phyloP scores from a whole-genome alignment of 2,888 invertebrate genomes.

The Shargacucullia verbasci region DNA sequence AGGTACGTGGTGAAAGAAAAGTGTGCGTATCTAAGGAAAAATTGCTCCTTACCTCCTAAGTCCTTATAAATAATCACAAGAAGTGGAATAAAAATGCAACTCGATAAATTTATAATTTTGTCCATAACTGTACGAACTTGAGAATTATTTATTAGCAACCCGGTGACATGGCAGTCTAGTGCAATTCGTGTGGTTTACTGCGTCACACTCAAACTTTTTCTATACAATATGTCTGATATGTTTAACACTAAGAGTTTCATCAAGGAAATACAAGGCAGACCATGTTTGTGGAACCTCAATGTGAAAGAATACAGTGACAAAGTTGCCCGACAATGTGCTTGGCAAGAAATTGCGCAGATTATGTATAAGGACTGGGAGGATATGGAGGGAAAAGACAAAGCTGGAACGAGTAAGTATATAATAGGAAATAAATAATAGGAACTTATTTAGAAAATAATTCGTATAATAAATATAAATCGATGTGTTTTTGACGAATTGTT shows the following conservation, averaged over 20 bases:
- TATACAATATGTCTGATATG: constrained; percentile 29
- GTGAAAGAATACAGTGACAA: constrained; percentile 46
- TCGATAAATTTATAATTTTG: too few species aligned
- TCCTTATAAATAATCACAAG: too few species aligned
- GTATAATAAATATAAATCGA: too few species aligned
- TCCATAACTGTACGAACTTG: neutral
- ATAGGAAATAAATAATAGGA: too few species aligned
- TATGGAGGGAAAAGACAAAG: constrained; percentile 45
- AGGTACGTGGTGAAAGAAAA: too few species aligned
- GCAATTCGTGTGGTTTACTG: constrained; percentile 10
- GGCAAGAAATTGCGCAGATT: constrained; percentile 50
- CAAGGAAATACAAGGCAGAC: constrained; percentile 48
- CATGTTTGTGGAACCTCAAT: constrained; percentile 52
- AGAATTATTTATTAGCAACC: constrained; percentile 13
- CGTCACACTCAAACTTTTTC: constrained; percentile 4
- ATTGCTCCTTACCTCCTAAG: too few species aligned
- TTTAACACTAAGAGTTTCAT: constrained; percentile 53
- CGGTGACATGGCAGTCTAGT: constrained; percentile 30
- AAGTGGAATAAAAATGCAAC: too few species aligned
- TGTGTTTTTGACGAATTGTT: too few species aligned
- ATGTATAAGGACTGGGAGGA: constrained; percentile 51
- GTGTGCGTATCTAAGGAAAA: too few species aligned
- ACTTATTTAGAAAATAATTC: too few species aligned
- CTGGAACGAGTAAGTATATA: constrained; percentile 42
- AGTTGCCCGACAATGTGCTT: constrained; percentile 43